These are phyloP conservation scores for Ditylenchus weischeri DNA, from an alignment of 2,888 invertebrate genomes.

Conservation along the genomic window DNA sequence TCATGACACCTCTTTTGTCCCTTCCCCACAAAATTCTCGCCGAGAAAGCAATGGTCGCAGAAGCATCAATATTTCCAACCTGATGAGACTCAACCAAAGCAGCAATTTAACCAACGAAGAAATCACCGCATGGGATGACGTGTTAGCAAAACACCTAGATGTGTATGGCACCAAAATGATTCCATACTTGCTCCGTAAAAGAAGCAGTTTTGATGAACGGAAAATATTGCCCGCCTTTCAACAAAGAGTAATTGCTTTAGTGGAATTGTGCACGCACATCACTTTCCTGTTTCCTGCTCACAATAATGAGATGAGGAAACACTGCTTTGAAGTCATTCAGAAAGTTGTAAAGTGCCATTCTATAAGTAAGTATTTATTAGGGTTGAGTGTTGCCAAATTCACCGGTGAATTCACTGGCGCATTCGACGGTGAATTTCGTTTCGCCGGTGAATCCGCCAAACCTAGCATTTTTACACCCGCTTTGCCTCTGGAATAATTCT, in stretches of 20 bases:
- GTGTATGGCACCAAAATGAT: not conserved
- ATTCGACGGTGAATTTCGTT: not conserved
- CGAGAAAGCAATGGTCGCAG: not conserved
- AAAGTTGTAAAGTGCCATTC: not conserved
- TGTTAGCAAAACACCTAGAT: not conserved
- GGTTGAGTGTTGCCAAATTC: not conserved
- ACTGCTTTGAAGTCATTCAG: not conserved
- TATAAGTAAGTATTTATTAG: not conserved
- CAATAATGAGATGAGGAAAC: not conserved
- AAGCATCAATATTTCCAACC: not conserved
- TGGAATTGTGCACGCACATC: not conserved
- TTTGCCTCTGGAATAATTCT: too few relatives aligned
- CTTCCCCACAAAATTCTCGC: slow-evolving; percentile 6
- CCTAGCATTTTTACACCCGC: too few relatives aligned
- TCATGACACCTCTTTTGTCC: not conserved
- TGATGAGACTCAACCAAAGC: not conserved
- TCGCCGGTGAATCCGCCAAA: too few relatives aligned
- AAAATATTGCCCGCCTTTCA: not conserved
- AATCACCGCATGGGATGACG: not conserved
- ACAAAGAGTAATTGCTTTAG: not conserved
- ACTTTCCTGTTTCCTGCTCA: not conserved
- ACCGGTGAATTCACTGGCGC: not conserved
- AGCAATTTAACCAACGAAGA: not conserved
- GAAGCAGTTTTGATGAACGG: not conserved
- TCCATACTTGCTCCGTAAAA: not conserved